Base-by-base conservation (phyloP, 2,113 vertebrate species). In the Osmerus eperlanus region DNA sequence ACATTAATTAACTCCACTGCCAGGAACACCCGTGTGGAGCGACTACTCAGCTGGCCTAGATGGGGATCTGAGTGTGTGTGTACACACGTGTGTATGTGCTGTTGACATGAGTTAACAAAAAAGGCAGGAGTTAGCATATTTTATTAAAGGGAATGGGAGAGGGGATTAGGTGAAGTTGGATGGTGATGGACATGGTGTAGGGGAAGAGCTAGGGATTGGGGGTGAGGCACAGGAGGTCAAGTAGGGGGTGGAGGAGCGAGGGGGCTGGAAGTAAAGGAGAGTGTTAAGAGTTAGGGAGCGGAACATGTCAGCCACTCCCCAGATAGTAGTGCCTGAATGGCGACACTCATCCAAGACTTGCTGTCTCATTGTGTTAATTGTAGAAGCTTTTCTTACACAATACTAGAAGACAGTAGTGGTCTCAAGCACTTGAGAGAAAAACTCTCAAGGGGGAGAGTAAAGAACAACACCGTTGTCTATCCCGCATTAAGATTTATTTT, bases 1-100 rank as follows among this genome's bases (percentile, higher is more conserved):
- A 86, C 90, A 91, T 92, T 92, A 91, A 93, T 92, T 93, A 93
- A 83, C 83, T 69, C 60, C 78, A 85, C 87, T 89, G 86, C 84
- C 85, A 86, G 86, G 88, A 84, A 91, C 84, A 83, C 85, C 83
- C 74, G 82, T 88, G 80, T 89, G 80, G 75, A 81, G 84, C 74
- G 73, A 84, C 81, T 78, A 68, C 41, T 47, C 9, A 4, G 41
- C 41, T 47, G 32, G 7, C 32, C 4, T n/a, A 54, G 32, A 47
- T 32, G 3, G 15, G 58, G 12, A 51, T 61, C 29, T 71, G 60
- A 65, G 55, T 60, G 36, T 61, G 67, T 12, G 67, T 60, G 73
- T 76, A 32, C 21, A 25, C 63, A 19, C 63, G 69, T 62, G 47
- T 61, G 52, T 64, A 54, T 7, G 60, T 59, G 64, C 58, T 52